Evolutionary conservation across 2,113 vertebrate genomes (phyloP), one percentile per base, ranked within the genome.

Genomic region (Otolemur garnettii): DNA sequence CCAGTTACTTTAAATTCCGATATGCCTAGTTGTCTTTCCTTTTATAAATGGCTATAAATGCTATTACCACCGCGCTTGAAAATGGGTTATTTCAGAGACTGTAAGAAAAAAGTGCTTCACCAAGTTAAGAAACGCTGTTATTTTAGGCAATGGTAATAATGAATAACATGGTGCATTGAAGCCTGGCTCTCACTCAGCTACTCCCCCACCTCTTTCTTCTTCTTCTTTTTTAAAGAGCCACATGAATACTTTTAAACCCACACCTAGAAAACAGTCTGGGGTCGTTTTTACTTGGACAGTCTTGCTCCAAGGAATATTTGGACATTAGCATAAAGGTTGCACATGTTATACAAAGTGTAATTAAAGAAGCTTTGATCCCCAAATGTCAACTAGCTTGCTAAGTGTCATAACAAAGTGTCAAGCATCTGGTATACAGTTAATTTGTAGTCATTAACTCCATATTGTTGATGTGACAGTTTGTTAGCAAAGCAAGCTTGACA

Each of bases 351-450:
- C 98, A 98, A 98, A 98, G 98, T 98, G 98, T 98, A 98, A 98
- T 98, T 98, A 99, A 98, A 98, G 98, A 98, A 98, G 98, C 98
- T 99, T 98, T 98, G 98, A 98, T 98, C 99, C 98, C 98, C 99
- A 99, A 99, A 99, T 99, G 98, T 99, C 98, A 98, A 98, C 98
- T 98, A 98, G 98, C 98, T 98, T 98, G 98, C 98, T 98, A 98
- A 98, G 98, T 98, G 98, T 98, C 98, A 99, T 99, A 99, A 99
- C 99, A 99, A 99, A 98, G 98, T 99, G 98, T 98, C 98, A 99
- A 98, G 99, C 99, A 99, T 99, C 99, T 99, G 98, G 98, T 99
- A 99, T 99, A 99, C 98, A 99, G 98, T 99, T 99, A 99, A 99
- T 99, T 99, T 99, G 98, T 99, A 98, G 98, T 99, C 99, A 99